Evolutionary conservation across 2,888 invertebrate genomes (phyloP).

Genomic region (Apamea epomidion): DNA sequence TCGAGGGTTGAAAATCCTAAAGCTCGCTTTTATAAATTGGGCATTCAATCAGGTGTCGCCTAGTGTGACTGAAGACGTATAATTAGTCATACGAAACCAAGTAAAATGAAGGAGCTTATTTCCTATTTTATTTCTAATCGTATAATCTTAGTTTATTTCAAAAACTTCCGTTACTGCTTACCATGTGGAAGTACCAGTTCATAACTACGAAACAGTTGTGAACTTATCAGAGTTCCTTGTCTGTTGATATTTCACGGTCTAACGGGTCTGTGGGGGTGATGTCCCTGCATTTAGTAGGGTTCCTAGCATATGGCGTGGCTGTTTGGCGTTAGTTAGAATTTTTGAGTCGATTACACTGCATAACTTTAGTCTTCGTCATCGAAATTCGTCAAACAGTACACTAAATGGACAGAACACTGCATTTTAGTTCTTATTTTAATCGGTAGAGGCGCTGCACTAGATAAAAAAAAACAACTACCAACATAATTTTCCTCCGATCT

Average conservation of each 20-base stretch:
- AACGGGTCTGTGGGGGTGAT: constrained; percentile 38
- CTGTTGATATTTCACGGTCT: constrained; percentile 59
- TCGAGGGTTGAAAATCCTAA: too few relatives aligned
- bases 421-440: not conserved
- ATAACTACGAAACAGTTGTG: constrained; percentile 30
- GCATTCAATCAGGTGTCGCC: too few relatives aligned
- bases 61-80: too few relatives aligned
- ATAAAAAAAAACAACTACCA: not conserved
- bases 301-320: constrained; percentile 51
- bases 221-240: constrained; percentile 53
- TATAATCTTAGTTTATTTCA: not conserved
- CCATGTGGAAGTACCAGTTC: constrained; percentile 14
- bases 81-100: too few relatives aligned
- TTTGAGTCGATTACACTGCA: not conserved
- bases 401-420: not conserved
- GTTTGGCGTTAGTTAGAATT: constrained; percentile 24
- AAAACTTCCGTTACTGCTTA: constrained; percentile 17
- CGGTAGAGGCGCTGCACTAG: not conserved
- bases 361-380: not conserved
- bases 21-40: too few relatives aligned
- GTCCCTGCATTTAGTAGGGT: constrained; percentile 38
- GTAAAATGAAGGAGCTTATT: too few relatives aligned
- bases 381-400: not conserved
- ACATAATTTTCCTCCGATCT: constrained; percentile 21
- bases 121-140: too few relatives aligned